phyloP scores from a whole-genome alignment of 2,113 vertebrate genomes.

The Mobula birostris region DNA sequence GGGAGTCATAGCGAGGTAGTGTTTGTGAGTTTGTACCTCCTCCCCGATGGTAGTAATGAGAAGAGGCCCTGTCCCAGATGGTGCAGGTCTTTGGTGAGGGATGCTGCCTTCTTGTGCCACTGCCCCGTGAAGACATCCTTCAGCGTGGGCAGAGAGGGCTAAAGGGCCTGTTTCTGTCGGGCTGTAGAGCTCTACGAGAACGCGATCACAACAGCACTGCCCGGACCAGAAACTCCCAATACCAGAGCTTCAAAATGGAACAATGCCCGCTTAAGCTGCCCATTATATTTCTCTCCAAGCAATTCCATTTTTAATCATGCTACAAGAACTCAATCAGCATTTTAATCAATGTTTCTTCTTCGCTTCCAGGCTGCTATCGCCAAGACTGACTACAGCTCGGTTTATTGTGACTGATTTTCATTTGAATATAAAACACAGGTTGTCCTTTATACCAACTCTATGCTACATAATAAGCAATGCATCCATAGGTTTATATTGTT shows the following conservation, averaged over 20 bases:
- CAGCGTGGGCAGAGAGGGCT: too few species aligned
- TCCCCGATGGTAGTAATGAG: too few species aligned
- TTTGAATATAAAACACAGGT: constrained; percentile 9
- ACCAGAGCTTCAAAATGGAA: not conserved
- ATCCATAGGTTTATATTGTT: not conserved
- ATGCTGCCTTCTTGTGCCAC: too few species aligned
- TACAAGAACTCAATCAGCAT: constrained; percentile 5
- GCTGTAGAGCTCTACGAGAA: too few species aligned
- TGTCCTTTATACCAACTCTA: not conserved
- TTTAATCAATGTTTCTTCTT: constrained; percentile 20
- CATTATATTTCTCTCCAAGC: not conserved
- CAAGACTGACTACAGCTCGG: not conserved
- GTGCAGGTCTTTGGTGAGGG: too few species aligned
- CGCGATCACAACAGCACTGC: not conserved
- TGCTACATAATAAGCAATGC: not conserved
- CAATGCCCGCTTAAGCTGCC: not conserved
- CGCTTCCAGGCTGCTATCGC: constrained; percentile 13
- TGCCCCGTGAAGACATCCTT: too few species aligned
- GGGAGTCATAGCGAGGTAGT: too few species aligned
- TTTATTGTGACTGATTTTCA: not conserved
- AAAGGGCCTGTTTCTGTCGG: too few species aligned
- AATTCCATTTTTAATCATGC: constrained; percentile 22
- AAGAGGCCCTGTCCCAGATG: too few species aligned
- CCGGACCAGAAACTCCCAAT: not conserved
- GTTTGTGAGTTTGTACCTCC: too few species aligned